Base-by-base conservation (phyloP, 2,113 vertebrate species). In the Gulo gulo region DNA sequence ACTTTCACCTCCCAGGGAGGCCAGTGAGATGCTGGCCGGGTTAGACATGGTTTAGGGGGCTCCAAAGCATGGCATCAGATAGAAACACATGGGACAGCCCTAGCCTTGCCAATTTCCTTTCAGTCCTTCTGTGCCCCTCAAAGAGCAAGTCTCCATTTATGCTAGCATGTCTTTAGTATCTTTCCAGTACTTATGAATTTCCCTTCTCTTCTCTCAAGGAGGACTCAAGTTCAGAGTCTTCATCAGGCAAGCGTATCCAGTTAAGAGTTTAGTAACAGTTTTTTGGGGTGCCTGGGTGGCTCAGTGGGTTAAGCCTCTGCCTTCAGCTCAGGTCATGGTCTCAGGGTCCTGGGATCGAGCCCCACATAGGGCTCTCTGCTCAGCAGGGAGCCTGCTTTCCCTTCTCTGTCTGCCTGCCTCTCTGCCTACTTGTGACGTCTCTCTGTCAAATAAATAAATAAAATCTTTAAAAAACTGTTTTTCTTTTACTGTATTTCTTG, bases 1-100 rank as follows among this genome's bases (percentile, higher is more conserved):
- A 4, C n/a, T 7, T 42, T 59, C 15, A 3, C 34, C 18, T 5
- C 67, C 73, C 0, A 10, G 36, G n/a, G 57, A 42, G 8, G n/a
- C 73, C n/a, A 23, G 8, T 0, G 20, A 39, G 67, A 55, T 0
- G 0, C 84, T 52, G 89, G 31, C 3, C 6, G 0, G 10, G 59
- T 12, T 20, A 10, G 0, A 23, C 47, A 4, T 1, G 7, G 45
- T 34, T 47, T 36, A n/a, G 61, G 23, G 65, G 59, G 47, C 50
- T 5, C 15, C 0, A 16, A 26, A 79, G 71, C 73, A 14, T 0
- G 4, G 42, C 36, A 5, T 18, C 16, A 34, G 13, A 47, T 0
- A 24, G 88, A 36, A 47, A 59, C 61, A 16, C 0, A 1, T 0
- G 20, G 23, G 34, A 34, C 14, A 52, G 26, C 39, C 57, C 11